Evolutionary conservation across 2,888 invertebrate species (phyloP).

Genomic region (Pediacus dermestoides): DNA sequence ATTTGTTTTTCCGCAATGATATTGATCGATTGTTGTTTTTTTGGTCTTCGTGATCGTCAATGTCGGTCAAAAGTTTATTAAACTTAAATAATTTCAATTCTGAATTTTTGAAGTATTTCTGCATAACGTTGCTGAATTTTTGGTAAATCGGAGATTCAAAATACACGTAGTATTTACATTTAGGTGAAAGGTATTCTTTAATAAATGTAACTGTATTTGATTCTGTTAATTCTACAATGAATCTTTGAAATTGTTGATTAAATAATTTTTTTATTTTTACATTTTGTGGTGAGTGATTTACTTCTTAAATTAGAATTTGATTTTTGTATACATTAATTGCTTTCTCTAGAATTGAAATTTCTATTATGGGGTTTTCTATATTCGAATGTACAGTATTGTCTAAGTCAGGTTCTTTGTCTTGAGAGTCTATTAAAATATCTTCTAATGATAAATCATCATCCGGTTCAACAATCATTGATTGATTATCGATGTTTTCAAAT

Average conservation of each 20-base stretch:
- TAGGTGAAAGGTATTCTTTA: slow-evolving; percentile 7
- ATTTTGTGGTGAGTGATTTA: background rate
- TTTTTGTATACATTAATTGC: slow-evolving; percentile 3
- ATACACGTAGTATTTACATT: slow-evolving; percentile 4
- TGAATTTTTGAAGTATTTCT: slow-evolving; percentile 7
- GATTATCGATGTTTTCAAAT: slow-evolving; percentile 1
- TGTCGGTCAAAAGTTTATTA: background rate
- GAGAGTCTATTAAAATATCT: too few relatives aligned
- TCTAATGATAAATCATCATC: background rate
- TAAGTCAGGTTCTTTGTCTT: background rate
- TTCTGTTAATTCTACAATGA: slow-evolving; percentile 1
- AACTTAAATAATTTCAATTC: background rate
- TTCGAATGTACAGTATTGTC: slow-evolving; percentile 3
- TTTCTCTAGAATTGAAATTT: slow-evolving; percentile 4
- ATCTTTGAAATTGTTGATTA: slow-evolving; percentile 1
- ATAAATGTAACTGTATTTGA: slow-evolving; percentile 4
- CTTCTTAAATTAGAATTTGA: background rate
- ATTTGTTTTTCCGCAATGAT: slow-evolving; percentile 6
- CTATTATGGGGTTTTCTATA: slow-evolving; percentile 6
- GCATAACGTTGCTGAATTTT: slow-evolving; percentile 2
- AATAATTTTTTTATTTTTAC: slow-evolving; percentile 2
- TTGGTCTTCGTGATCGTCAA: background rate
- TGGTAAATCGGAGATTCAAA: slow-evolving; percentile 4
- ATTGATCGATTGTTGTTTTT: background rate
- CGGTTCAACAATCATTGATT: slow-evolving; percentile 1